Percentiles rank a stretch among this genome's conserved stretches.
Conservation (phyloP, 2,797 vertebrate genomes). For the Pitangus sulphuratus region DNA sequence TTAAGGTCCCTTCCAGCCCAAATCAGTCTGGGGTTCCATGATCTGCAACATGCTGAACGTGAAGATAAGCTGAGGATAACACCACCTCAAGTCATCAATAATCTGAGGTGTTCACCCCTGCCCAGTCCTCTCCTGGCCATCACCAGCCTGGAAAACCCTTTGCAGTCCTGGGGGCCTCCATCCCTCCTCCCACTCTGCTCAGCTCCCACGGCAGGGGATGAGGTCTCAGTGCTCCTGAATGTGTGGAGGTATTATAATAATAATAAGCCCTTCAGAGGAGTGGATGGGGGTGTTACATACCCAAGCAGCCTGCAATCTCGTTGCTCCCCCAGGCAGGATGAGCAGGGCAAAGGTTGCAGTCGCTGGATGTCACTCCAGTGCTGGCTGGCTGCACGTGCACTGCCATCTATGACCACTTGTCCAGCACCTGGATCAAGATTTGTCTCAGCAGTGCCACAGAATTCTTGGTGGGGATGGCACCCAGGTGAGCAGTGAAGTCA, state of each 20-base stretch:
- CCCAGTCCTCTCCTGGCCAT: neutral
- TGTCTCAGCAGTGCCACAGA: neutral
- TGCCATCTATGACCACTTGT: neutral
- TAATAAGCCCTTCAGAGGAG: neutral
- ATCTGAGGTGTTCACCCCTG: neutral
- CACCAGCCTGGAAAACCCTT: neutral
- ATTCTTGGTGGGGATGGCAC: neutral
- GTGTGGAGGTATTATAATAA: neutral
- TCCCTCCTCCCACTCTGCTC: neutral
- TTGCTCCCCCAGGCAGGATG: neutral
- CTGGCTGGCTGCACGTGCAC: neutral
- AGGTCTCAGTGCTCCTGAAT: neutral
- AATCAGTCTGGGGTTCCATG: neutral
- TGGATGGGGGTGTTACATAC: neutral
- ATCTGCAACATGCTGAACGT: neutral
- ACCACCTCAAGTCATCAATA: neutral
- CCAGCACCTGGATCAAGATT: neutral
- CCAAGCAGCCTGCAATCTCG: neutral
- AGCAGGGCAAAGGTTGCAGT: neutral
- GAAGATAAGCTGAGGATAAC: neutral
- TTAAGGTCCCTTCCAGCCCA: neutral
- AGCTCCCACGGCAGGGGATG: accelerated
- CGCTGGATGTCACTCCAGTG: neutral
- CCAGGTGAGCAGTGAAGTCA: neutral
- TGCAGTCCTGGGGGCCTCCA: neutral